Base-by-base conservation (phyloP, 2,113 vertebrate genomes). In the Nesospiza acunhae region DNA sequence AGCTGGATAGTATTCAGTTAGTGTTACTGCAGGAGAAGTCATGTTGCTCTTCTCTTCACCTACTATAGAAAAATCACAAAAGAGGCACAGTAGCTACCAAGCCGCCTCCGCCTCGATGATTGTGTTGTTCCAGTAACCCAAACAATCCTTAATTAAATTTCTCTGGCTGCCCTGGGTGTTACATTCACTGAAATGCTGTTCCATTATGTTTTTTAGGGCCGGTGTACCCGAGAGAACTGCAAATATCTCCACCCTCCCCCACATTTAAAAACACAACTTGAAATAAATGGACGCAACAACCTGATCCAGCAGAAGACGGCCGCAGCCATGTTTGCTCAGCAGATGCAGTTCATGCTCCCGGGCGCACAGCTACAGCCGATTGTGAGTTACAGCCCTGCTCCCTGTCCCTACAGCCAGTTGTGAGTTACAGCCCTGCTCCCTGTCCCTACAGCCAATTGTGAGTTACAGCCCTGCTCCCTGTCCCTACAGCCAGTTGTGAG, bases 161-260 rank as follows among this genome's bases (percentile, higher is more conserved):
- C 18, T n/a, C 59, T 72, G 55, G 26, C 85, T 94, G 52, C 84
- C 63, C 31, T 56, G 30, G 44, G 69, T 11, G 28, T 47, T 91
- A 31, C n/a, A 6, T 52, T 93, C 47, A 49, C 70, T 83, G 79
- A 92, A 89, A 68, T 63, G 31, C 73, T 82, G 60, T 94, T 93
- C 69, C 72, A 7, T 93, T 88, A 17, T 86, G 84, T 84, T 92
- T 95, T 79, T 84, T 84, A 99, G 99, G 99, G 99, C 68, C 99
- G 99, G 66, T 99, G 99, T 97, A 98, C 98, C 93, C 98, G 99
- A 91, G 99, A 99, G 91, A 99, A 99, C 98, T 99, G 99, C 97
- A 99, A 99, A 98, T 99, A 99, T 98, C 98, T 99, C 69, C 99
- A 99, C 94, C 99, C 99, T 76, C 99, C 99, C 44, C 99, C 99